phyloP scores from a whole-genome alignment of 2,888 invertebrate genomes.

The Carterocephalus palaemon region DNA sequence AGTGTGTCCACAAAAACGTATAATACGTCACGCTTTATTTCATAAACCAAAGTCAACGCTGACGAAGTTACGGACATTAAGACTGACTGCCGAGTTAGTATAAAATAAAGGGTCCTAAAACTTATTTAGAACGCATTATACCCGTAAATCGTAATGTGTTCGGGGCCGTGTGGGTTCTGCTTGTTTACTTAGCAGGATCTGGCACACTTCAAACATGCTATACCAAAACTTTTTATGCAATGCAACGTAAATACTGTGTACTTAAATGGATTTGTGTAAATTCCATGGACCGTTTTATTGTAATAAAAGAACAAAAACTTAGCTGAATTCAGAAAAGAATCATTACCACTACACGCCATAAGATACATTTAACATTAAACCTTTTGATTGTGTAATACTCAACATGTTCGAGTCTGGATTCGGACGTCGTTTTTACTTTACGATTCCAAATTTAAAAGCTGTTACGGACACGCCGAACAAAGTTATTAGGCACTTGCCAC shows the following conservation, averaged over 20 bases:
- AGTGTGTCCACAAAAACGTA: too few relatives aligned
- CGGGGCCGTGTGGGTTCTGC: not conserved
- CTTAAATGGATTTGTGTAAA: slow-evolving; percentile 1
- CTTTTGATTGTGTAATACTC: too few relatives aligned
- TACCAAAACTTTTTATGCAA: slow-evolving; percentile 7
- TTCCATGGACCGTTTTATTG: not conserved
- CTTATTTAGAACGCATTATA: too few relatives aligned
- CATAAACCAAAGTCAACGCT: too few relatives aligned
- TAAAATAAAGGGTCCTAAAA: too few relatives aligned
- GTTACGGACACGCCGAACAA: slow-evolving; percentile 2
- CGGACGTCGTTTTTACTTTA: slow-evolving; percentile 7
- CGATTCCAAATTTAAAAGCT: slow-evolving; percentile 16
- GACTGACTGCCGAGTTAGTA: too few relatives aligned
- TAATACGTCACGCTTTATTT: too few relatives aligned
- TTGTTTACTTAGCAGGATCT: slow-evolving; percentile 12
- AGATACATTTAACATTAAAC: too few relatives aligned
- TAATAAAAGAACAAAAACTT: slow-evolving; percentile 4
- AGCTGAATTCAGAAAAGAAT: not conserved
- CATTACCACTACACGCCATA: too few relatives aligned
- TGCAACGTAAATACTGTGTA: slow-evolving; percentile 4
- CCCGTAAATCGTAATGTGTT: too few relatives aligned
- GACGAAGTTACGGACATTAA: too few relatives aligned
- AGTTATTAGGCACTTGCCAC: slow-evolving; percentile 14
- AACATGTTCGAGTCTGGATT: slow-evolving; percentile 2
- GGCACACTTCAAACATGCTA: slow-evolving; percentile 6